phyloP scores from a whole-genome alignment of 2,888 invertebrate genomes.

The Gisinianus flammeolus region DNA sequence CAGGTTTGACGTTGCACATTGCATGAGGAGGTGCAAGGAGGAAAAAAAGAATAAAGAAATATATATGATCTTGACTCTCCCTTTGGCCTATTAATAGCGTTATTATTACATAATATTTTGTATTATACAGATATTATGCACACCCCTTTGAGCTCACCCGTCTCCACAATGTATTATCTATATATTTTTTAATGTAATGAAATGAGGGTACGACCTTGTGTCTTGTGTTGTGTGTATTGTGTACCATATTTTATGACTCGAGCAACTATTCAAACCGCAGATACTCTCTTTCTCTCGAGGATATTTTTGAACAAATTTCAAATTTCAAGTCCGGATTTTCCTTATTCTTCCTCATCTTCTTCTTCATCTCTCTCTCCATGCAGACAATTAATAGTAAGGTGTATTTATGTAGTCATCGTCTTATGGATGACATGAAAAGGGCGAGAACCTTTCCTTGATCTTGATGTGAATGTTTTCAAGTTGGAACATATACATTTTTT shows the following conservation, averaged over 20 bases:
- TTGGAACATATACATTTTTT: neutral
- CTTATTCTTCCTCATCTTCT: too few species aligned
- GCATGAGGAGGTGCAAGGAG: too few species aligned
- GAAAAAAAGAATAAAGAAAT: slow-evolving; percentile 15
- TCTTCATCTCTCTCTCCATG: neutral
- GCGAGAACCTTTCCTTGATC: slow-evolving; percentile 30
- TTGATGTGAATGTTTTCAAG: slow-evolving; percentile 31
- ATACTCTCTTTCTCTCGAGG: neutral
- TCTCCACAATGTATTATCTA: neutral
- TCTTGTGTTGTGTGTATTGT: neutral
- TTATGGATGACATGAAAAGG: slow-evolving; percentile 25
- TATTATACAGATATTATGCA: too few species aligned
- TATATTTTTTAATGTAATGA: neutral
- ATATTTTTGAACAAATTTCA: neutral
- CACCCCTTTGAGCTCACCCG: slow-evolving; percentile 25
- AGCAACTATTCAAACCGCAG: neutral
- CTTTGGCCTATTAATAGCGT: slow-evolving; percentile 33
- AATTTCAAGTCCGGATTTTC: too few species aligned
- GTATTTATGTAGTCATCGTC: neutral
- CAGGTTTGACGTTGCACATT: too few species aligned
- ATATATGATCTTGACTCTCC: neutral
- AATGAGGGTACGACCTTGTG: slow-evolving; percentile 19
- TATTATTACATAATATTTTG: slow-evolving; percentile 17
- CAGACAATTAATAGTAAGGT: neutral
- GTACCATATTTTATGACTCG: neutral